Conservation (phyloP, 2,888 invertebrate genomes). For the Netelia melanura region DNA sequence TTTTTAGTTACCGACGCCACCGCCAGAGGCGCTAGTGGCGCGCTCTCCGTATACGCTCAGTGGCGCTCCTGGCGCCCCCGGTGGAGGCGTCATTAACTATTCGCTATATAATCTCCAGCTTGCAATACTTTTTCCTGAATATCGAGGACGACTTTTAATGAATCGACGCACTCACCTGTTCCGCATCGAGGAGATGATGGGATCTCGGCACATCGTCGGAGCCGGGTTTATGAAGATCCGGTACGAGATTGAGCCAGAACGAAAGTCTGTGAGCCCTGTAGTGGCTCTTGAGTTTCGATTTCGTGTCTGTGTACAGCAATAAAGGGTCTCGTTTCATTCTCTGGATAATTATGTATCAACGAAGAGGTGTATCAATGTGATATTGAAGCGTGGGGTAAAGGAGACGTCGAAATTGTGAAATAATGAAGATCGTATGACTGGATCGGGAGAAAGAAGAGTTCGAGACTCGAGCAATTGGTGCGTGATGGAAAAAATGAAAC, state of each 20-base stretch:
- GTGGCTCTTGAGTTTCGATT: conserved; percentile 96
- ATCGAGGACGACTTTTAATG: neutral
- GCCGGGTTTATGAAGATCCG: conserved; percentile 95
- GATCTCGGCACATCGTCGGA: conserved; percentile 94
- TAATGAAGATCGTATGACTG: neutral
- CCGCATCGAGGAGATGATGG: conserved; percentile 93
- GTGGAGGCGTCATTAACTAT: too few species aligned
- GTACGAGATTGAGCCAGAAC: conserved; percentile 97
- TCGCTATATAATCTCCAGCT: too few species aligned
- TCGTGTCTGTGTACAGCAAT: conserved; percentile 89
- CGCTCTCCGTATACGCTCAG: too few species aligned
- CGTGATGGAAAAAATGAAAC: conserved; percentile 37
- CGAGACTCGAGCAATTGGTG: neutral
- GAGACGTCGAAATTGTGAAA: neutral
- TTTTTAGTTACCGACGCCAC: too few species aligned
- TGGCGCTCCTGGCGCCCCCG: too few species aligned
- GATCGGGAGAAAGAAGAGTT: neutral
- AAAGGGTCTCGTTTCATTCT: neutral
- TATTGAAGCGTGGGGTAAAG: neutral
- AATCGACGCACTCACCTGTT: conserved; percentile 83
- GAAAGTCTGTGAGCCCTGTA: conserved; percentile 97
- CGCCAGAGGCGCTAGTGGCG: too few species aligned
- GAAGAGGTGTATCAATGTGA: neutral
- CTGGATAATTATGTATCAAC: neutral
- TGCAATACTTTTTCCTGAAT: too few species aligned